These are phyloP conservation scores for Ctenopoma kingsleyae DNA, from an alignment of 2,797 vertebrate genomes.

Conservation along the genomic window DNA sequence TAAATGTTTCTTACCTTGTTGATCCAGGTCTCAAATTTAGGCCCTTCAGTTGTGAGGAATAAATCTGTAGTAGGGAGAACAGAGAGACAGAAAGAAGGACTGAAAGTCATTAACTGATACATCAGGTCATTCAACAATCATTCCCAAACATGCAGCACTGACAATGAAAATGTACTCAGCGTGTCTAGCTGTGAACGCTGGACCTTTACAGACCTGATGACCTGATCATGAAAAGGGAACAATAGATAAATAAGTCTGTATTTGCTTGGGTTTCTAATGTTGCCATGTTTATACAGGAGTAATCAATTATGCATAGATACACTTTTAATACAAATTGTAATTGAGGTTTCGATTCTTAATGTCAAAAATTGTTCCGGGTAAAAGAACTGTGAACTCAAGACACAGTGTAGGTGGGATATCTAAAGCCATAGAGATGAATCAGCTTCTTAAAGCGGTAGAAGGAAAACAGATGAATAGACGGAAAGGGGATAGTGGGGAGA, in stretches of 20 bases:
- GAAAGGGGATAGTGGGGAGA: constrained; percentile 14
- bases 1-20: constrained; percentile 86
- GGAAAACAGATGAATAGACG: constrained; percentile 19
- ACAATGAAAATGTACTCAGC: not conserved
- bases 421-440: constrained; percentile 1
- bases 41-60: constrained; percentile 87
- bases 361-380: too few relatives aligned
- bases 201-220: too few relatives aligned
- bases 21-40: constrained; percentile 89
- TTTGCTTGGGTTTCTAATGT: not conserved
- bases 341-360: too few relatives aligned
- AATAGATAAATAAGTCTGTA: too few relatives aligned
- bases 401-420: not conserved
- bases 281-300: too few relatives aligned
- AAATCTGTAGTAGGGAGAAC: constrained; percentile 84
- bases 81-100: constrained; percentile 19
- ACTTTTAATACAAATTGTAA: too few relatives aligned
- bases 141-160: constrained; percentile 3
- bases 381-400: too few relatives aligned
- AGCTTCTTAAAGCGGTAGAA: constrained; percentile 7
- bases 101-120: constrained; percentile 23
- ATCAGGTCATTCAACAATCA: constrained; percentile 1
- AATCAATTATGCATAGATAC: too few relatives aligned
- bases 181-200: not conserved
- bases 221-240: too few relatives aligned